These are phyloP conservation scores for Torymus aiolomorphi DNA, from an alignment of 2,888 invertebrate species.

Conservation along the genomic window DNA sequence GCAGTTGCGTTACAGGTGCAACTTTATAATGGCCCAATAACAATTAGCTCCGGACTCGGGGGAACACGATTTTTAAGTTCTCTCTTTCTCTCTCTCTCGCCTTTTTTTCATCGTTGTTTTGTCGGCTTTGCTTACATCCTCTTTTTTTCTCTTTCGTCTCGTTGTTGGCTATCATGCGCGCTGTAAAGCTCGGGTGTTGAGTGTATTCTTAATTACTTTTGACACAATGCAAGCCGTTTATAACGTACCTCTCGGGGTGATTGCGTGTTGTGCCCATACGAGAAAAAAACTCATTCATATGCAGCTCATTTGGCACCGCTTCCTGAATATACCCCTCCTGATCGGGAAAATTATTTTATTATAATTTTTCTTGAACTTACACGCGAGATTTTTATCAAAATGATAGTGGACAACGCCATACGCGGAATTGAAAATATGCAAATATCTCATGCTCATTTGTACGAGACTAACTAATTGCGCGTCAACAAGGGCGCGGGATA, in stretches of 20 bases:
- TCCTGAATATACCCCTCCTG: no score
- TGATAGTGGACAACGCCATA: no score
- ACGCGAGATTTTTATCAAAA: no score
- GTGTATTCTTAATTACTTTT: conserved; percentile 26
- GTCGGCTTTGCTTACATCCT: no score
- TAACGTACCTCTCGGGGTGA: background rate
- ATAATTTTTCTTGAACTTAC: no score
- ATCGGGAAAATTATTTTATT: no score
- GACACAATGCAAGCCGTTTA: conserved; percentile 22
- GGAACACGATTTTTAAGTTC: conserved; percentile 30
- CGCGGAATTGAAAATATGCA: no score
- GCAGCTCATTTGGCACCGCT: background rate
- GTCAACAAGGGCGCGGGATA: no score
- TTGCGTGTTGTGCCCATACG: background rate
- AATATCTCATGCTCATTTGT: no score
- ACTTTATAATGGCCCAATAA: conserved; percentile 64
- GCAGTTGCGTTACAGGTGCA: conserved; percentile 62
- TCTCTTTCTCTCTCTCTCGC: background rate
- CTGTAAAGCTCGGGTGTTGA: conserved; percentile 6
- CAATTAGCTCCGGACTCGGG: conserved; percentile 64
- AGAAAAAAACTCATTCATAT: conserved; percentile 5
- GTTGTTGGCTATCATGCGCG: background rate
- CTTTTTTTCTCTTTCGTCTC: background rate
- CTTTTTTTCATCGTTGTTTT: background rate
- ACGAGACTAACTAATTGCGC: no score